A percentile compares a stretch with the other conserved stretches of the same genome.
Evolutionary conservation across 2,113 vertebrate species (phyloP).

Genomic region (Porphyrio hochstetteri): DNA sequence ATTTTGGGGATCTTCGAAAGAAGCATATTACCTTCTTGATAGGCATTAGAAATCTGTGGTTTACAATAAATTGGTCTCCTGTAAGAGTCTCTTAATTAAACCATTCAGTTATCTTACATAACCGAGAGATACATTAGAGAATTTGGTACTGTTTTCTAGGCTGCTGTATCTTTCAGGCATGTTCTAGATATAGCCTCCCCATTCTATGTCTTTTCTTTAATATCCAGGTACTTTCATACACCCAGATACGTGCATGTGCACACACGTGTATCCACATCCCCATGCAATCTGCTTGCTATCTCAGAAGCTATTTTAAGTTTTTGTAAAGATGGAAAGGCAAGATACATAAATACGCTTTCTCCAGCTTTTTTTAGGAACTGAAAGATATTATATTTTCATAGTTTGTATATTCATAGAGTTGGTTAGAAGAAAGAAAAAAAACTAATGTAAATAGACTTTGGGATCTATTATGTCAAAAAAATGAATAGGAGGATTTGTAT

Average conservation of each 20-base stretch:
- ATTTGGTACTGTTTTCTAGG: neutral
- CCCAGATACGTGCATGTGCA: accelerated
- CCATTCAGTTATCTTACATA: neutral
- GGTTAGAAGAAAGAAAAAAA: neutral
- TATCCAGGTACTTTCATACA: neutral
- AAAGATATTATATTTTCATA: neutral
- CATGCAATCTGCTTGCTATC: neutral
- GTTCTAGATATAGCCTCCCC: neutral
- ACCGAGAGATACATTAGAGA: neutral
- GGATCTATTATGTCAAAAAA: neutral
- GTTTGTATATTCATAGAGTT: neutral
- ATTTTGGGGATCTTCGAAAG: neutral
- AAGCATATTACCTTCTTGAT: neutral
- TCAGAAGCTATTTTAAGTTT: neutral
- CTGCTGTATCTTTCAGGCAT: neutral
- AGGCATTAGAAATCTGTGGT: neutral
- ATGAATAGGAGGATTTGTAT: neutral
- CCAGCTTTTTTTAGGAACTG: neutral
- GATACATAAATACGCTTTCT: neutral
- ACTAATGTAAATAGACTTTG: neutral
- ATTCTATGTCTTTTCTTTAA: neutral
- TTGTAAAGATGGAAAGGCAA: neutral
- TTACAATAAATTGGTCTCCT: neutral
- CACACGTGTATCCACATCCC: neutral
- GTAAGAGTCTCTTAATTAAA: neutral